A percentile compares a stretch with the other conserved stretches of the same genome.
Evolutionary conservation across 2,113 vertebrate genomes (phyloP).

Genomic region (Peromyscus polionotus): DNA sequence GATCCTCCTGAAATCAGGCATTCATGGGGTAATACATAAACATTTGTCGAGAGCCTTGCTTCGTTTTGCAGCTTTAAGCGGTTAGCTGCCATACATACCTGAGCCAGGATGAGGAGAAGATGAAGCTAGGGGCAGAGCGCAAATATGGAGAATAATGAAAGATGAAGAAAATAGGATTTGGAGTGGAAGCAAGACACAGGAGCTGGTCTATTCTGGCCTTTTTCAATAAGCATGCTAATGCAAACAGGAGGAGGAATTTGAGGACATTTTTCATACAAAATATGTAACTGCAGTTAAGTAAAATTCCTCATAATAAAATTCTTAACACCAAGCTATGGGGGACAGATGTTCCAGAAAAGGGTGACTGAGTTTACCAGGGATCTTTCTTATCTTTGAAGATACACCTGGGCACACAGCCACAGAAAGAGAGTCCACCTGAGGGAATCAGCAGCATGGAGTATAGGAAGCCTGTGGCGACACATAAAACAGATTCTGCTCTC

Average conservation of each 20-base stretch:
- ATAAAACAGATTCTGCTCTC: neutral
- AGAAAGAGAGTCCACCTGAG: neutral
- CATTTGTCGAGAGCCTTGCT: neutral
- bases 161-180: neutral
- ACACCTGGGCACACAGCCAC: neutral
- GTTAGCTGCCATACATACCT: neutral
- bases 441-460: neutral
- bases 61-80: conserved; percentile 19
- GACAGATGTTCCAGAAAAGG: neutral
- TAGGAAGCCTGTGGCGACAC: neutral
- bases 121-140: neutral
- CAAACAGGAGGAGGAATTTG: neutral
- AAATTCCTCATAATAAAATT: neutral
- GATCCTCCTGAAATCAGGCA: neutral
- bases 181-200: neutral
- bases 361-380: neutral
- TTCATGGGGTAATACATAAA: neutral
- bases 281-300: neutral
- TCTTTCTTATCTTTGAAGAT: conserved; percentile 41
- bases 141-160: neutral
- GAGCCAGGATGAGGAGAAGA: neutral
- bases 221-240: neutral
- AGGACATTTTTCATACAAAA: neutral
- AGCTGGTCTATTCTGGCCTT: neutral
- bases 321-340: neutral